Percentiles rank a stretch among this genome's conserved stretches.
phyloP scores from a whole-genome alignment of 2,797 vertebrate species.

The Falco columbarius region DNA sequence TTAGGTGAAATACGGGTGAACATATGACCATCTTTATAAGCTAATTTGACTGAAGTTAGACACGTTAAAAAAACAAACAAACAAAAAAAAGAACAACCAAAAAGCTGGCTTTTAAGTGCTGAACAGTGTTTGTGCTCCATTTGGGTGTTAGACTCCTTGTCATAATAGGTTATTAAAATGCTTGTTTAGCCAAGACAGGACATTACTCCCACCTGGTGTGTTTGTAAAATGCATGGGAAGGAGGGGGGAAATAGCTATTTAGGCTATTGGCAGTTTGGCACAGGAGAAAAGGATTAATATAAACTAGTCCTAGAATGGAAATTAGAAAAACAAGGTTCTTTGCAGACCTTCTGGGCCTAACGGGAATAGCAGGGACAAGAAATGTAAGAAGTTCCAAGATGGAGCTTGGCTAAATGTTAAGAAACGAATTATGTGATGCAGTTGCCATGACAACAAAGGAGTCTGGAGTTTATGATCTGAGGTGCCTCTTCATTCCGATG shows the following conservation, averaged over 20 bases:
- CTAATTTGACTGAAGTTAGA: neutral
- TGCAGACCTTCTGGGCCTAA: neutral
- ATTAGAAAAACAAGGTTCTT: neutral
- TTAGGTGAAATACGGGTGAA: neutral
- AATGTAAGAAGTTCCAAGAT: slow-evolving; percentile 19
- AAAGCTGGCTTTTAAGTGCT: neutral
- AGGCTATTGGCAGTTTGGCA: neutral
- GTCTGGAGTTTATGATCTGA: slow-evolving; percentile 20
- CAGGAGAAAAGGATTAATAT: neutral
- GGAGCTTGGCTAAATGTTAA: slow-evolving; percentile 23
- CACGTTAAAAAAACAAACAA: neutral
- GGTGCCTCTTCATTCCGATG: neutral
- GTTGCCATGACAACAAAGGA: slow-evolving; percentile 48
- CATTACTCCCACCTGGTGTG: neutral
- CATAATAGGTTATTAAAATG: neutral
- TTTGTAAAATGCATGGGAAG: neutral
- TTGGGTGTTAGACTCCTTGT: neutral
- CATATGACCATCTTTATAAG: neutral
- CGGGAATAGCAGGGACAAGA: neutral
- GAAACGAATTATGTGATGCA: slow-evolving; percentile 38
- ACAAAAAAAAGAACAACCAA: neutral
- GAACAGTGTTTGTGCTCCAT: neutral
- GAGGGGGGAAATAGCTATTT: neutral
- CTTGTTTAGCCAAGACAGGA: neutral
- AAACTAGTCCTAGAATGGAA: neutral